Percentiles rank a stretch among this genome's conserved stretches.
These are phyloP conservation scores for Noctua comes DNA, from an alignment of 2,888 invertebrate genomes.

Conservation along the genomic window DNA sequence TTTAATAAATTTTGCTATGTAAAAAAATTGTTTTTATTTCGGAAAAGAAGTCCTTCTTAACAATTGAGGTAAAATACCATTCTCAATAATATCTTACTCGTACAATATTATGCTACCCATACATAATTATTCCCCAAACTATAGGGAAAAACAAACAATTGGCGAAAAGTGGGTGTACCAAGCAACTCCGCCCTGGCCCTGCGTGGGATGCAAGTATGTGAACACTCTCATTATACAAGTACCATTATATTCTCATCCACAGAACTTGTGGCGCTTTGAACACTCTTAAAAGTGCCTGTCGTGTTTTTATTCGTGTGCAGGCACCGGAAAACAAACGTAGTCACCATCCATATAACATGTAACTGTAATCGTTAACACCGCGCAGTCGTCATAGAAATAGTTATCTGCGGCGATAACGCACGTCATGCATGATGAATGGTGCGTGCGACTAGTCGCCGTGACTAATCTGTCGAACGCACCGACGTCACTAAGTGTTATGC, in stretches of 20 bases:
- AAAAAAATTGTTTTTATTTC: no score
- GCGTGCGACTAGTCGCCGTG: conserved; percentile 27
- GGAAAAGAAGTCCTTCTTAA: no score
- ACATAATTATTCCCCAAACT: no score
- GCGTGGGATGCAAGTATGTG: background rate
- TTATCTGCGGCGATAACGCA: conserved; percentile 42
- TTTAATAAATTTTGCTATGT: no score
- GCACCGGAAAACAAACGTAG: background rate
- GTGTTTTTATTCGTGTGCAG: conserved; percentile 18
- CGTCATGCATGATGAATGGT: conserved; percentile 2
- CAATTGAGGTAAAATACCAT: no score
- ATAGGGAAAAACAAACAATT: background rate
- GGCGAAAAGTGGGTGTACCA: background rate
- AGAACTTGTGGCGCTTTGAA: background rate
- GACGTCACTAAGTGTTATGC: background rate
- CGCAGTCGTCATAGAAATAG: conserved; percentile 46
- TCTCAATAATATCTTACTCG: no score
- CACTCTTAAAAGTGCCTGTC: background rate
- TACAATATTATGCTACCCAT: no score
- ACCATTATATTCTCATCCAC: background rate
- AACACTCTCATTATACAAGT: background rate
- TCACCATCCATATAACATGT: background rate
- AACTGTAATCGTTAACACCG: conserved; percentile 7
- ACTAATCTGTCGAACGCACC: conserved; percentile 11
- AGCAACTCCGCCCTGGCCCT: background rate